Evolutionary conservation across 2,888 invertebrate genomes (phyloP), one percentile per base, ranked within the genome.

Genomic region (Calliopum simillimum): DNA sequence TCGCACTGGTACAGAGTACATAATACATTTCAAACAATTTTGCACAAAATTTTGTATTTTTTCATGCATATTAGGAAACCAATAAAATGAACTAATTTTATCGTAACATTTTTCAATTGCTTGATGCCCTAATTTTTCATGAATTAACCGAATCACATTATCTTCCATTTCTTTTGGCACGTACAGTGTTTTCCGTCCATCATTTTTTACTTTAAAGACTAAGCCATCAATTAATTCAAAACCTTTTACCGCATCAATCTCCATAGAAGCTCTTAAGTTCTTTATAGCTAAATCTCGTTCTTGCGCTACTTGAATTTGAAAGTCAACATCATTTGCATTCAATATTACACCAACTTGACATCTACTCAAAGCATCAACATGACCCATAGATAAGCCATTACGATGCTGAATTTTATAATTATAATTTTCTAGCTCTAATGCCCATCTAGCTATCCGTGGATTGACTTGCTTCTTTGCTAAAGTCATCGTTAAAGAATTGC

Each of bases 361-460:
- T 33, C 68, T 56, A 49, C 65, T 65, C 5, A 71, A 46, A 12
- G 71, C 69, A 56, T 69, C n/a, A 43, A 66, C 68, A 55, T 68
- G 71, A 19, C 5, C 11, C 71, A 68, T 71, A 41, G 16, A 59
- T 12, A 41, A 21, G 16, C 66, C 69, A 55, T 41, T 43, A 14
- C 71, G 23, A 5, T 69, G 69, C 6, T 46, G 49, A 12, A 69
- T 56, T 58, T 47, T 58, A 19, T 64, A 69, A 41, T 56, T 43
- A 64, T 43, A 69, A 25, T 69, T 63, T 33, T 68, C 68, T 25
- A 62, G 33, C 53, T 70, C 70, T 25, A 70, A 53, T 4, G 65
- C 65, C 65, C 65, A 70, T 16, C 70, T 68, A 12, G 66, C 62
- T 25, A 70, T 70, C 2, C 66, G 51, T 23, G 46, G 23, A 13